phyloP scores from a whole-genome alignment of 2,797 vertebrate genomes.

The Cyclopterus lumpus region DNA sequence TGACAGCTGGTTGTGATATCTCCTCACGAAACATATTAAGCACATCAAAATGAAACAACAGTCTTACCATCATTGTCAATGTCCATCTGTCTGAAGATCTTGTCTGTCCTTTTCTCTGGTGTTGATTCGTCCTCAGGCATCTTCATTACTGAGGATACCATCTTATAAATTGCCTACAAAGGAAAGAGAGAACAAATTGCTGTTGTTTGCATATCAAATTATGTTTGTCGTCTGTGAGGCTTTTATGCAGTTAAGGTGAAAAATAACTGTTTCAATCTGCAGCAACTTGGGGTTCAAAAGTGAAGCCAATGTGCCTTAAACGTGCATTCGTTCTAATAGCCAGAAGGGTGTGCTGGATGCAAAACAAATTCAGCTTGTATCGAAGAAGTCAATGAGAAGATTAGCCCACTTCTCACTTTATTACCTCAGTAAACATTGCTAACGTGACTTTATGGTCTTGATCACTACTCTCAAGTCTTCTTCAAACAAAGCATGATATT shows the following conservation, averaged over 20 bases:
- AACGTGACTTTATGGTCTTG: too few species aligned
- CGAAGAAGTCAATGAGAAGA: too few species aligned
- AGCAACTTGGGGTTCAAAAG: neutral
- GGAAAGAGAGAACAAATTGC: neutral
- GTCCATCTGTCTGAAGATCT: conserved; percentile 99
- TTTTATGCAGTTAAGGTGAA: neutral
- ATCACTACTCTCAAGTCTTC: too few species aligned
- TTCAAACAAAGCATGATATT: too few species aligned
- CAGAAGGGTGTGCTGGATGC: neutral
- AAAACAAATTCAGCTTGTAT: neutral
- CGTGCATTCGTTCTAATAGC: neutral
- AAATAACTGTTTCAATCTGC: neutral
- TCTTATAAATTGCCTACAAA: conserved; percentile 97
- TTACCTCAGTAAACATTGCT: too few species aligned
- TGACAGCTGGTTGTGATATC: neutral
- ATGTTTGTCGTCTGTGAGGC: conserved; percentile 5
- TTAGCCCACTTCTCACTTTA: too few species aligned
- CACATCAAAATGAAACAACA: neutral
- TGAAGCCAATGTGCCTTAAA: neutral
- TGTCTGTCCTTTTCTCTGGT: conserved; percentile 97
- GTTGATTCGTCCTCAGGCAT: conserved; percentile 99
- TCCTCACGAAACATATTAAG: neutral
- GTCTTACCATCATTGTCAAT: conserved; percentile 95
- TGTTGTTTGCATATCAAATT: conserved; percentile 1
- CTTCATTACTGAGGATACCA: conserved; percentile 99